These are phyloP conservation scores for Callocephalon fimbriatum DNA, from an alignment of 2,113 vertebrate species.

Conservation along the genomic window DNA sequence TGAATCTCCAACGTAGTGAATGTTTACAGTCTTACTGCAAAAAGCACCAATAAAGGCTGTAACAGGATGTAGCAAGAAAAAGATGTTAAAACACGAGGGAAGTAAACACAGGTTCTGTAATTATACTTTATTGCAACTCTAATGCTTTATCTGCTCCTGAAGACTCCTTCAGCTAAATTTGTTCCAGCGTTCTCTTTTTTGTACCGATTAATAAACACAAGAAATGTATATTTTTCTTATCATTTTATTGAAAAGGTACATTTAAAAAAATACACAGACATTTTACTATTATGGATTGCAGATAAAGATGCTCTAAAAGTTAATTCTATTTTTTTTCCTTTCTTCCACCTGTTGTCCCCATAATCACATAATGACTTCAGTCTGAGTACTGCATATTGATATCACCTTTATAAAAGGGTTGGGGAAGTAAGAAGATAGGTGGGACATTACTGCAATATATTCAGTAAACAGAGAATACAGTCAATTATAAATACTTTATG, in stretches of 20 bases:
- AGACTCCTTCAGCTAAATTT: not conserved
- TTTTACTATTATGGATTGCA: constrained; percentile 84
- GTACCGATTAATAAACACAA: constrained; percentile 12
- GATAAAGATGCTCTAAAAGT: constrained; percentile 81
- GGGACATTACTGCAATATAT: constrained; percentile 72
- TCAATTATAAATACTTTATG: constrained; percentile 83
- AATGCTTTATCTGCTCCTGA: not conserved
- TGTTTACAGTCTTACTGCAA: not conserved
- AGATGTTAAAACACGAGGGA: not conserved
- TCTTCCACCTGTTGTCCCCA: constrained; percentile 67
- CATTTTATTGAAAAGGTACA: constrained; percentile 90
- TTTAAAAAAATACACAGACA: constrained; percentile 89
- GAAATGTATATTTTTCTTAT: constrained; percentile 65
- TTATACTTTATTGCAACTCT: not conserved
- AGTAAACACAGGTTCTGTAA: constrained; percentile 3
- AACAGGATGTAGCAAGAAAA: not conserved
- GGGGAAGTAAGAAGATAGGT: constrained; percentile 44
- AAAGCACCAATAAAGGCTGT: not conserved
- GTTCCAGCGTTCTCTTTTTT: not conserved
- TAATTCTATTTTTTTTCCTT: constrained; percentile 58
- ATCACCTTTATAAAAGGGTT: constrained; percentile 72
- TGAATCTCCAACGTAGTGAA: not conserved
- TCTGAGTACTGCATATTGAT: constrained; percentile 71
- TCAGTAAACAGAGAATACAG: constrained; percentile 81
- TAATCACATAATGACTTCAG: constrained; percentile 74